Conservation (phyloP, 2,888 invertebrate genomes). For the Nebria brevicollis region DNA sequence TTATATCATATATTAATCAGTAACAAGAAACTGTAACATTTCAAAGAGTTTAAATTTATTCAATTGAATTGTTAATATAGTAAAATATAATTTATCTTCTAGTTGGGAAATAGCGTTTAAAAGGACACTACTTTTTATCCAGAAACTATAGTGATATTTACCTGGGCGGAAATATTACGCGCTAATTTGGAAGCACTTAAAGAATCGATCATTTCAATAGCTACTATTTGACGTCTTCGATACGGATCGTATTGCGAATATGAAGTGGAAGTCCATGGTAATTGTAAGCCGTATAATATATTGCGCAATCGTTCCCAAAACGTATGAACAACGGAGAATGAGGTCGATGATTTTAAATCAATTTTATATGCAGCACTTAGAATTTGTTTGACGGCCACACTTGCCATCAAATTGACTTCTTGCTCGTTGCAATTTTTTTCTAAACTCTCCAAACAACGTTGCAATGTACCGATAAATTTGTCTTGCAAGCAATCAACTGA, state of each 20-base stretch:
- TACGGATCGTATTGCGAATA: conserved; percentile 61
- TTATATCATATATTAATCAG: background rate
- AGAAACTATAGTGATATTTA: conserved; percentile 49
- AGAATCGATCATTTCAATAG: conserved; percentile 75
- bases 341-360: conserved; percentile 72
- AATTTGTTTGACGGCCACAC: conserved; percentile 80
- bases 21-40: background rate
- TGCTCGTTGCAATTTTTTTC: conserved; percentile 68
- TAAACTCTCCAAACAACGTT: conserved; percentile 76
- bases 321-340: conserved; percentile 71
- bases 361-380: conserved; percentile 80
- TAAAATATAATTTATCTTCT: conserved; percentile 6
- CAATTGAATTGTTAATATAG: background rate
- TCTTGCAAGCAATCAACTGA: conserved; percentile 86
- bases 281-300: conserved; percentile 68
- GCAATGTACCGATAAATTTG: conserved; percentile 83
- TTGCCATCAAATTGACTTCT: conserved; percentile 68
- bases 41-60: too few species aligned
- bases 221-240: conserved; percentile 80
- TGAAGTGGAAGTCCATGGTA: conserved; percentile 68
- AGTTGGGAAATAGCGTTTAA: too few species aligned
- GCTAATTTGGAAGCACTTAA: conserved; percentile 78
- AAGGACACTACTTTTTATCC: too few species aligned
- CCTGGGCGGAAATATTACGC: conserved; percentile 73
- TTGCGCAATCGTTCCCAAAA: conserved; percentile 75